Conservation (phyloP, 1,140 invertebrate species). For the Cardiocondyla obscurior region DNA sequence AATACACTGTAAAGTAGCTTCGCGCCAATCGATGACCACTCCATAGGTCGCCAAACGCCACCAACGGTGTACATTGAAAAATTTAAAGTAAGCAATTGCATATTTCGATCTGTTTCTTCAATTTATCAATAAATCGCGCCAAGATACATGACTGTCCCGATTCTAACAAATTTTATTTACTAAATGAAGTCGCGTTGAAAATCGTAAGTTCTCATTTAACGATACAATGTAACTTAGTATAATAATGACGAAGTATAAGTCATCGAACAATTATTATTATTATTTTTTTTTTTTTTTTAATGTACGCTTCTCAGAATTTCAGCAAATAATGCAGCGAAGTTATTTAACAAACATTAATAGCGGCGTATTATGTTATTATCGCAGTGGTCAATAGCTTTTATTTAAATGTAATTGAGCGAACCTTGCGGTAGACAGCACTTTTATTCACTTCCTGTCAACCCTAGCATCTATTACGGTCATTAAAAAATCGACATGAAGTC, state of each 20-base stretch:
- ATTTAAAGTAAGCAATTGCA: conserved; percentile 29
- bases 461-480: not conserved
- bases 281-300: not conserved
- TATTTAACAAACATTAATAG: not conserved
- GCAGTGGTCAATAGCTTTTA: not conserved
- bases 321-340: not conserved
- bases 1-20: conserved; percentile 1
- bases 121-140: not conserved
- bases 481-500: not conserved
- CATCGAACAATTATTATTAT: no score
- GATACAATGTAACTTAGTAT: not conserved
- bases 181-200: not conserved
- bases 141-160: not conserved
- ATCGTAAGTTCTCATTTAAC: not conserved
- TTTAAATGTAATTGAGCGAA: not conserved
- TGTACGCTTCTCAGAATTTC: not conserved
- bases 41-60: conserved; percentile 40
- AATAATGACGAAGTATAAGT: not conserved
- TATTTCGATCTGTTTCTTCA: not conserved
- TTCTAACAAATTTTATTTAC: not conserved
- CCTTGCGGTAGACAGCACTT: not conserved
- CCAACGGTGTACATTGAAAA: conserved; percentile 29
- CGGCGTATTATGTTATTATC: not conserved
- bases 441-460: not conserved
- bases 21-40: conserved; percentile 16